A percentile compares a stretch with the other conserved stretches of the same genome.
Evolutionary conservation across 2,888 invertebrate species (phyloP).

Genomic region (Sipha maydis): DNA sequence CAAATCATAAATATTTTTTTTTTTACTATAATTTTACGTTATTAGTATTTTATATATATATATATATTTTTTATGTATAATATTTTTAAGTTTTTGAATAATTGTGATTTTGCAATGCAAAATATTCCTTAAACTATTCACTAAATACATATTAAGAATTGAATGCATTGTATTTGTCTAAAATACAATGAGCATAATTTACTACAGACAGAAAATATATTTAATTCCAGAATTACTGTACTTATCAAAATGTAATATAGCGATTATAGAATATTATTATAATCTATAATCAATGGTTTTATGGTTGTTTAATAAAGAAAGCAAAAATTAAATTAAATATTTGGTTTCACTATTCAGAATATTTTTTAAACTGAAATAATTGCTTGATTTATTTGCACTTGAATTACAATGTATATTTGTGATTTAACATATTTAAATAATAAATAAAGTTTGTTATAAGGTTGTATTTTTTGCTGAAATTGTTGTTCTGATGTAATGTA

Average conservation of each 20-base stretch:
- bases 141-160: not conserved
- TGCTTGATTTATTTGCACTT: not conserved
- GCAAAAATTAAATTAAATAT: not conserved
- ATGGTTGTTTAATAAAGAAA: too few relatives aligned
- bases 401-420: not conserved
- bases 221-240: slow-evolving; percentile 11
- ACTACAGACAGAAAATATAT: not conserved
- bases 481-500: not conserved
- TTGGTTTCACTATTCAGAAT: too few relatives aligned
- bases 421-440: slow-evolving; percentile 4
- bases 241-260: not conserved
- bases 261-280: too few relatives aligned
- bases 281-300: not conserved
- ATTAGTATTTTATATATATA: not conserved
- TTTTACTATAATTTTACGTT: not conserved
- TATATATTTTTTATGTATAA: not conserved
- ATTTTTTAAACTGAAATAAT: not conserved
- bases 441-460: slow-evolving; percentile 11
- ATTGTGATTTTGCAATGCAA: slow-evolving; percentile 18
- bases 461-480: not conserved
- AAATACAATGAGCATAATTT: not conserved
- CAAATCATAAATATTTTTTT: slow-evolving; percentile 4
- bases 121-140: not conserved
- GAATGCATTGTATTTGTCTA: not conserved
- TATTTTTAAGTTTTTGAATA: not conserved